Evolutionary conservation across 2,888 invertebrate species (phyloP).

Genomic region (Zele albiditarsus): DNA sequence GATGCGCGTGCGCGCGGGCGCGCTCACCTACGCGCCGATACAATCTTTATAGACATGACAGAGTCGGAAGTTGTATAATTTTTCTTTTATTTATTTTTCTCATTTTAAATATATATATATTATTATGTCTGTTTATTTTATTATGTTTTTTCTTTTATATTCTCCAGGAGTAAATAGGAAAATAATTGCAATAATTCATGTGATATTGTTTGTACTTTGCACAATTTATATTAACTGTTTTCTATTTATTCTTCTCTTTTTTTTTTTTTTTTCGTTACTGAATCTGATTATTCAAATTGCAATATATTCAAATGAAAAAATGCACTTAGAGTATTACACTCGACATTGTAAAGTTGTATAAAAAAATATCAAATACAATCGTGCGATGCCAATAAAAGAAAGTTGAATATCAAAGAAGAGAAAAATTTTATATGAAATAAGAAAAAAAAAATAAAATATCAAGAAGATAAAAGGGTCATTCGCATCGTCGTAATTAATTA

Average conservation of each 20-base stretch:
- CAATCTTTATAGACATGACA: constrained; percentile 64
- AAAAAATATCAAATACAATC: too few relatives aligned
- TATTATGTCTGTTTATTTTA: constrained; percentile 33
- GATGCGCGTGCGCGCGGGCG: constrained; percentile 27
- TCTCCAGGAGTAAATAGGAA: too few relatives aligned
- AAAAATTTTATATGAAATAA: neutral
- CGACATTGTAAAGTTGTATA: too few relatives aligned
- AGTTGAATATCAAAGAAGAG: neutral
- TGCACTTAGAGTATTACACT: too few relatives aligned
- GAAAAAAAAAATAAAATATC: neutral
- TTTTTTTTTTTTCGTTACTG: neutral
- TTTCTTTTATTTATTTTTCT: constrained; percentile 35
- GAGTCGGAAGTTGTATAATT: constrained; percentile 62
- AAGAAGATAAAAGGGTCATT: neutral
- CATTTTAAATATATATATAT: constrained; percentile 13
- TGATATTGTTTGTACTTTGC: too few relatives aligned
- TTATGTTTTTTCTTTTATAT: constrained; percentile 3
- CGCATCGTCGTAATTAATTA: constrained; percentile 29
- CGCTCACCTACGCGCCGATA: constrained; percentile 64
- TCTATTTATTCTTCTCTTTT: constrained; percentile 10
- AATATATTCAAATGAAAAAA: neutral
- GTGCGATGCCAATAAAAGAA: neutral
- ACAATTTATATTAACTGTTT: neutral
- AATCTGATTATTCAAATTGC: neutral
- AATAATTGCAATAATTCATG: neutral